Conservation (phyloP, 2,113 vertebrate genomes). For the Limnothrissa miodon region DNA sequence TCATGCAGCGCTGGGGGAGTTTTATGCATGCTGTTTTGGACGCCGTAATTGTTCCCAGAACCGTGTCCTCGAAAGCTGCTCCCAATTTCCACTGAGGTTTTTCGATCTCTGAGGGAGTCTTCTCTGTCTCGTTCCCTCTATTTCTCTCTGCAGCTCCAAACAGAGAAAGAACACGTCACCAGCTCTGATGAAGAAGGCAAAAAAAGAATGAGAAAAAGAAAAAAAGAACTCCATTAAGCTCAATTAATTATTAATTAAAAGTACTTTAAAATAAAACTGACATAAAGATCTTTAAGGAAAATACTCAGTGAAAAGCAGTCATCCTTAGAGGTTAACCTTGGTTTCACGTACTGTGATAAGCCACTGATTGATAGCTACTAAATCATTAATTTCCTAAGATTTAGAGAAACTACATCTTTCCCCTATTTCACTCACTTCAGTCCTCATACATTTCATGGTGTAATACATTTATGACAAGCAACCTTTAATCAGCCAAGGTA, state of each 20-base stretch:
- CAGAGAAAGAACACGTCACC: slow-evolving; percentile 31
- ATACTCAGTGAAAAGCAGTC: not conserved
- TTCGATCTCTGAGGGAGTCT: slow-evolving; percentile 34
- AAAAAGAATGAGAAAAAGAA: not conserved
- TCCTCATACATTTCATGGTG: not conserved
- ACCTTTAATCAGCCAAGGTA: not conserved
- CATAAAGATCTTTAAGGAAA: not conserved
- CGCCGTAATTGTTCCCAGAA: slow-evolving; percentile 63
- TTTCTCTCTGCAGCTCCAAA: slow-evolving; percentile 20
- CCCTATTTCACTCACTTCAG: not conserved
- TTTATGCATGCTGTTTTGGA: slow-evolving; percentile 23
- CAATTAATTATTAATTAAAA: not conserved
- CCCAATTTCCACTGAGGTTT: slow-evolving; percentile 47
- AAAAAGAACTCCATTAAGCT: slow-evolving; percentile 1
- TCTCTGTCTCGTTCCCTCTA: not conserved
- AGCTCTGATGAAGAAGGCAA: slow-evolving; percentile 27
- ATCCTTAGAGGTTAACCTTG: not conserved
- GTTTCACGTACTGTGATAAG: not conserved
- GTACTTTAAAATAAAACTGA: not conserved
- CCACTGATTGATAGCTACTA: not conserved
- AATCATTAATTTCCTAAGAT: not conserved
- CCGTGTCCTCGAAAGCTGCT: slow-evolving; percentile 57
- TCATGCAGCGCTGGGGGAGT: slow-evolving; percentile 26
- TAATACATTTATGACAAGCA: not conserved
- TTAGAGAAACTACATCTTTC: not conserved